Evolutionary conservation across 2,888 invertebrate species (phyloP), one percentile per base, ranked within the genome.

Genomic region (Hipparchia semele): DNA sequence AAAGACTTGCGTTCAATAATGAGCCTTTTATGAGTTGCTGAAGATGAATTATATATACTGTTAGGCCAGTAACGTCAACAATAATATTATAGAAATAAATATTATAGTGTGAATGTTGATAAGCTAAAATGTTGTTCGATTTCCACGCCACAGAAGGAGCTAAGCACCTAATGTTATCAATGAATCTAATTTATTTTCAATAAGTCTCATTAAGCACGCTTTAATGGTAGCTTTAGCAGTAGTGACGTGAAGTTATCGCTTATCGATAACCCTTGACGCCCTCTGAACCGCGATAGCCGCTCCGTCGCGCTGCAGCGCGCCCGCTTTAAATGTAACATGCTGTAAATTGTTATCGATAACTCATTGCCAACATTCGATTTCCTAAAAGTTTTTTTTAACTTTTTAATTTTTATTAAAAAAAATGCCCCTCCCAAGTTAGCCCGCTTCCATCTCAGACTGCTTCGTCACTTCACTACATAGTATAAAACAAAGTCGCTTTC

Each of bases 221-320:
- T 69, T 74, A 73, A 73, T 69, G 70, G 71, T 68, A 51, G 68
- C 45, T 75, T 73, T 70, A 71, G 64, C 69, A 64, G 68, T 86
- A 86, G 87, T 90, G 89, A 88, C 88, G 82, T 78, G 77, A 74
- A 80, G 77, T 77, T 87, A 89, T 88, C 88, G 84, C 71, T 71
- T 81, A 81, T 85, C 86, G 90, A 88, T 88, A 89, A 90, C 90
- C 90, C 86, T 79, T 80, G 80, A 80, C 84, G 86, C 79, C 84
- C 87, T 83, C 77, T 83, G 86, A 85, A 81, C 84, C 77, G 78
- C 85, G 90, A 89, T 90, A 90, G 87, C 83, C 85, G 78, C 75
- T 53, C 45, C 72, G 60, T 23, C 73, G 59, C 60, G 51, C 39
- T 76, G 74, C 76, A 74, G 12, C 71, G 74, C 75, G 65, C 12